Conservation (phyloP, 2,113 vertebrate genomes). For the Apus apus region DNA sequence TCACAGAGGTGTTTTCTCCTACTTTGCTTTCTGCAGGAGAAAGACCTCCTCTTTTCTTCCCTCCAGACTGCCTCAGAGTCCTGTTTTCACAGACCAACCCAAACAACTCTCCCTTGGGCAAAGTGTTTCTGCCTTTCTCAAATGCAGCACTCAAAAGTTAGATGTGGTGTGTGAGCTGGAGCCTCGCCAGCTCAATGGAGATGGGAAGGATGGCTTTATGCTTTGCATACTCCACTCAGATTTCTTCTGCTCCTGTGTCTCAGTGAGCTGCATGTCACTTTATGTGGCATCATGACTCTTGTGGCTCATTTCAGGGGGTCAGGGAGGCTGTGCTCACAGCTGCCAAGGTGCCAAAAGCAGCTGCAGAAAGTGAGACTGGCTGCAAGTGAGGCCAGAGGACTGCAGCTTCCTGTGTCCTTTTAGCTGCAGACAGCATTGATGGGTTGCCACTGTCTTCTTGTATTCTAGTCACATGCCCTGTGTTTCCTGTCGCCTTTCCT, state of each 20-base stretch:
- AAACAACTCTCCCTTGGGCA: neutral
- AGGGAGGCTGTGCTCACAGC: accelerated
- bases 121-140: neutral
- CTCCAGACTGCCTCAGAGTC: neutral
- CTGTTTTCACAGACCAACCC: neutral
- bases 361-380: neutral
- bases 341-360: neutral
- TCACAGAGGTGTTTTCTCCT: neutral
- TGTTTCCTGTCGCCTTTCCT: neutral
- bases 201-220: neutral
- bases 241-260: neutral
- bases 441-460: neutral
- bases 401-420: neutral
- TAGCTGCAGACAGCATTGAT: neutral
- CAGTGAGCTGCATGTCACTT: accelerated
- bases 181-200: neutral
- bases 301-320: accelerated
- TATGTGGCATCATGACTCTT: neutral
- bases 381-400: neutral
- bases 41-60: neutral
- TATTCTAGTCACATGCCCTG: neutral
- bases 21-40: neutral
- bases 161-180: neutral
- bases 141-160: neutral
- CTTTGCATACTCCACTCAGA: accelerated